Conservation (phyloP, 2,888 invertebrate genomes). For the Oegoconia quadripuncta region DNA sequence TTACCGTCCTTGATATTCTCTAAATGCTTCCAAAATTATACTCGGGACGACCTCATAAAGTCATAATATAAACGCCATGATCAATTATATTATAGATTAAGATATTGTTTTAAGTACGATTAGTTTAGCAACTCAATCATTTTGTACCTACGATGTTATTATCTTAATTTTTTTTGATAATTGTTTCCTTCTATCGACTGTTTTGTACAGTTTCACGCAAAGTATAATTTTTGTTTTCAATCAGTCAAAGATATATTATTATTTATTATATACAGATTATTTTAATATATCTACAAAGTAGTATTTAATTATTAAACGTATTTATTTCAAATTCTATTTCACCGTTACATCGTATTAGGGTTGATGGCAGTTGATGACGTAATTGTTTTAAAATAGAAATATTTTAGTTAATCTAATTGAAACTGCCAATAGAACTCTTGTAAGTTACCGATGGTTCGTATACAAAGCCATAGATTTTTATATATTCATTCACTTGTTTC, state of each 20-base stretch:
- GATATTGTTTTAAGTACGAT: constrained; percentile 64
- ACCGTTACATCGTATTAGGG: constrained; percentile 55
- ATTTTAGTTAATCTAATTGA: constrained; percentile 46
- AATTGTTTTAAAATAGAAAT: constrained; percentile 47
- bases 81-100: constrained; percentile 59
- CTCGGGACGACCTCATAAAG: constrained; percentile 53
- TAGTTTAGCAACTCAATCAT: constrained; percentile 60
- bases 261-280: constrained; percentile 56
- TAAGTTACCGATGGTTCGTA: constrained; percentile 70
- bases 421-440: constrained; percentile 64
- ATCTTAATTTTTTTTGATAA: constrained; percentile 42
- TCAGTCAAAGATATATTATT: constrained; percentile 59
- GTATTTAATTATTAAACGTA: constrained; percentile 48
- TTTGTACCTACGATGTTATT: constrained; percentile 70
- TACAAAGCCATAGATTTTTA: constrained; percentile 61
- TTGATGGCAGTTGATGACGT: constrained; percentile 56
- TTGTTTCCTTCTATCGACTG: constrained; percentile 39
- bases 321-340: constrained; percentile 58
- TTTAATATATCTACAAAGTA: constrained; percentile 53
- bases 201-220: constrained; percentile 68
- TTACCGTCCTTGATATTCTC: constrained; percentile 60
- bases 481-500: constrained; percentile 38
- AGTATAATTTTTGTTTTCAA: constrained; percentile 63
- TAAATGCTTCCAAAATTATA: constrained; percentile 31
- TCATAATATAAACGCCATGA: constrained; percentile 69